phyloP scores from a whole-genome alignment of 2,797 vertebrate genomes.

The Argyrosomus regius region DNA sequence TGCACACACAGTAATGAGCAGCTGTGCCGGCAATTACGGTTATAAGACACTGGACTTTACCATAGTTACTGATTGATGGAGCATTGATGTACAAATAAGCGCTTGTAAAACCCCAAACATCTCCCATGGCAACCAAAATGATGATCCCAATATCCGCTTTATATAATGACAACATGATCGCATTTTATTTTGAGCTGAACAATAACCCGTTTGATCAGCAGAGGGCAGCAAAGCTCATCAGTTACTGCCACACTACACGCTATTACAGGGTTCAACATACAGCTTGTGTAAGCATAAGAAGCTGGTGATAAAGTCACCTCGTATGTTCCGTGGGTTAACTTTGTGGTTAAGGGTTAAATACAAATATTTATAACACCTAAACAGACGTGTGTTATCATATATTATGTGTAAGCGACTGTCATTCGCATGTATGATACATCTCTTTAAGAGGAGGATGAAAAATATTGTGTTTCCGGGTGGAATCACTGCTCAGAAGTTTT shows the following conservation, averaged over 20 bases:
- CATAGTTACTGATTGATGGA: background rate
- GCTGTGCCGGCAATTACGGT: background rate
- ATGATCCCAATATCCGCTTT: background rate
- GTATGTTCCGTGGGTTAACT: rapidly evolving
- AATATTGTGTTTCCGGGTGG: constrained; percentile 72
- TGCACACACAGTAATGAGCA: background rate
- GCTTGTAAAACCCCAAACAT: background rate
- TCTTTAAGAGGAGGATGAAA: background rate
- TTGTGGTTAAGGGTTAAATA: background rate
- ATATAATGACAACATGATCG: background rate
- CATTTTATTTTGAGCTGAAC: background rate
- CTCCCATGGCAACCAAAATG: background rate
- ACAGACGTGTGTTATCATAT: rapidly evolving
- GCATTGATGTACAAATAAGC: background rate
- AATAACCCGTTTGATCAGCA: constrained; percentile 38
- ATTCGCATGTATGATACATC: background rate
- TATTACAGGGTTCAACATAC: background rate
- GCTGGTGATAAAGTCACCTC: rapidly evolving
- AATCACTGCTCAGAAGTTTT: constrained; percentile 62
- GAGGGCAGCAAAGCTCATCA: constrained; percentile 56
- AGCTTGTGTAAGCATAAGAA: background rate
- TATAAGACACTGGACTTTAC: background rate
- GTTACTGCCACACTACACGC: background rate
- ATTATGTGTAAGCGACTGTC: background rate
- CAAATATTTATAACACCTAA: rapidly evolving